Conservation (phyloP, 2,797 vertebrate genomes). For the Pseudochirops corinnae region DNA sequence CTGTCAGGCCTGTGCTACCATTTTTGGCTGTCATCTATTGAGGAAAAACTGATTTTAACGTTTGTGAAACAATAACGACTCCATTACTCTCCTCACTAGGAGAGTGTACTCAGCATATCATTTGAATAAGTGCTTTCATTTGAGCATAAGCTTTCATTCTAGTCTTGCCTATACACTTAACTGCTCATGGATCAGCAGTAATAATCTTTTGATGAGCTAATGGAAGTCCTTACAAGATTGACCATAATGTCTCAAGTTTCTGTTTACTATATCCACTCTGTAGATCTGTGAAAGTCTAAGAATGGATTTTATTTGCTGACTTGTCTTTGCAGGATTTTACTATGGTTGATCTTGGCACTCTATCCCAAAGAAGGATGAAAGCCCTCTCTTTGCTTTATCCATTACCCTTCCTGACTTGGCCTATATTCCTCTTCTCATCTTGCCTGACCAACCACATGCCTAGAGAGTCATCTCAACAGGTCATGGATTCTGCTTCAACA, state of each 20-base stretch:
- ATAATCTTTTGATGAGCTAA: neutral
- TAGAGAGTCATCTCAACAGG: neutral
- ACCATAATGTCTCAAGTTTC: neutral
- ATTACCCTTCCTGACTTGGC: neutral
- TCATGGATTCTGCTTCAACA: neutral
- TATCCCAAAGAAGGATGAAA: neutral
- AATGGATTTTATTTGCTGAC: neutral
- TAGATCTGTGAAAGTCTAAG: neutral
- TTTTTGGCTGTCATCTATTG: neutral
- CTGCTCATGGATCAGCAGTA: neutral
- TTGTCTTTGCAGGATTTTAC: neutral
- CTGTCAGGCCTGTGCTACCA: neutral
- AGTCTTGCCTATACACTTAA: neutral
- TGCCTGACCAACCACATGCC: neutral
- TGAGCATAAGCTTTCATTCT: neutral
- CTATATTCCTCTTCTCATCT: neutral
- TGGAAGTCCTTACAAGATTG: neutral
- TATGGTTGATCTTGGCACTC: neutral
- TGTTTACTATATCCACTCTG: neutral
- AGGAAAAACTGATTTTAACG: neutral
- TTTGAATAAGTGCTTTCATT: neutral
- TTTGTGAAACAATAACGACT: neutral
- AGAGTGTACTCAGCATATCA: neutral
- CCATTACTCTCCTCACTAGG: neutral
- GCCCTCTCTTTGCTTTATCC: neutral